Conservation (phyloP, 2,888 invertebrate genomes). For the Xanthostigma xanthostigma region DNA sequence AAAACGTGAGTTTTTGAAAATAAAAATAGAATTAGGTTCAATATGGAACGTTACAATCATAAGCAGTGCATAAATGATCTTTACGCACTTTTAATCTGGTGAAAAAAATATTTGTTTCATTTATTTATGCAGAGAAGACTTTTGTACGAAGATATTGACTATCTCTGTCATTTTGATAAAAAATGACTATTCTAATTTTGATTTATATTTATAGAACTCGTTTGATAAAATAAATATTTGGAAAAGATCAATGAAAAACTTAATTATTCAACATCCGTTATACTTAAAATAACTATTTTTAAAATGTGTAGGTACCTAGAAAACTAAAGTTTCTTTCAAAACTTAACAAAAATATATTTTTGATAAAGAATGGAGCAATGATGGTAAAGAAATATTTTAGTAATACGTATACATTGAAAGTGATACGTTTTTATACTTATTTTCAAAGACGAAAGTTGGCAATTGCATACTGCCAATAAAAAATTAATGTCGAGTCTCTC, state of each 20-base stretch:
- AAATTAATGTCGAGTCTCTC: no score
- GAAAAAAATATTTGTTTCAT: no score
- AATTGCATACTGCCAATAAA: no score
- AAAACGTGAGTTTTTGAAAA: background rate
- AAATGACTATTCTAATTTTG: background rate
- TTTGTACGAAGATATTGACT: no score
- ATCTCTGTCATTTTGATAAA: no score
- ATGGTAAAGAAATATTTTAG: background rate
- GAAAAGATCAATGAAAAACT: conserved; percentile 3
- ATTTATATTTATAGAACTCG: conserved; percentile 1
- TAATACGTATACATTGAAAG: background rate
- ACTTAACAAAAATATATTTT: background rate
- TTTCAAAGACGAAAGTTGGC: no score
- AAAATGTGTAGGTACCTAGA: background rate
- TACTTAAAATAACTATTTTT: no score
- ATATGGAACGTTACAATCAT: no score
- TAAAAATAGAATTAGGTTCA: background rate
- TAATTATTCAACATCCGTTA: conserved; percentile 1
- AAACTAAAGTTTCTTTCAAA: background rate
- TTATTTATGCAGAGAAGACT: no score
- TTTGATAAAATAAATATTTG: background rate
- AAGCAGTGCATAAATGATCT: no score
- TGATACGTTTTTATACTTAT: no score
- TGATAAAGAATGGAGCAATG: background rate
- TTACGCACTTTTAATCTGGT: no score